Base-by-base conservation (phyloP, 2,113 vertebrate species). In the Cyphomyrus plagiostoma region DNA sequence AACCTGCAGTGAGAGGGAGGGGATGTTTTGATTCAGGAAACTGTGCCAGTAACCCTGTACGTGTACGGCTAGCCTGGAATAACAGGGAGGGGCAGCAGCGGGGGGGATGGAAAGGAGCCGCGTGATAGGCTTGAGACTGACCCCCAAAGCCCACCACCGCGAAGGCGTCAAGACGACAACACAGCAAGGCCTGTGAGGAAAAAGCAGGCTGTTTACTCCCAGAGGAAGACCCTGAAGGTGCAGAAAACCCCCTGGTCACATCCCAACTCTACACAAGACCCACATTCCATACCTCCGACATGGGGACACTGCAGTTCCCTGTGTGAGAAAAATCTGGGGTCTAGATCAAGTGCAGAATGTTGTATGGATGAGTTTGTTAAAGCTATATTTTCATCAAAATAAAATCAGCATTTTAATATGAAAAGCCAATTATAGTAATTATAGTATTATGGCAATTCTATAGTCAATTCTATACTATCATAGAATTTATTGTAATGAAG, bases 1-100 rank as follows among this genome's bases (percentile, higher is more conserved):
- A 90, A 99, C 98, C 98, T 99, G 93, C 30, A 82, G 62, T 86
- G 53, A 84, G 89, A 48, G n/a, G 9, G 26, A 5, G 50, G 50
- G 49, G 11, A 5, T 83, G 21, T 83, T 83, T 23, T 19, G 30
- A 77, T 39, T 50, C 48, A 53, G 13, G 50, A 53, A 19, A 23
- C 82, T n/a, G 82, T 9, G 19, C 4, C 19, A 42, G 21, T 19
- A 9, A 45, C 42, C 53, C 53, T 0, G 53, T 45, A 1, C 8
- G 2, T 23, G 45, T 84, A 3, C 0, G 21, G 45, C 19, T 84
- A 46, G 82, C 21, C 2, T 17, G 82, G 35, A 42, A 6, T 42
- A 19, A 42, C 13, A 8, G 13, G 83, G 83, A 49, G n/a, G 23
- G 45, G 49, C 4, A 30, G 30, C 13, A 42, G 74, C 35, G 1